Base-by-base conservation (phyloP, 2,888 invertebrate genomes). In the Disparrhopalites patrizii region DNA sequence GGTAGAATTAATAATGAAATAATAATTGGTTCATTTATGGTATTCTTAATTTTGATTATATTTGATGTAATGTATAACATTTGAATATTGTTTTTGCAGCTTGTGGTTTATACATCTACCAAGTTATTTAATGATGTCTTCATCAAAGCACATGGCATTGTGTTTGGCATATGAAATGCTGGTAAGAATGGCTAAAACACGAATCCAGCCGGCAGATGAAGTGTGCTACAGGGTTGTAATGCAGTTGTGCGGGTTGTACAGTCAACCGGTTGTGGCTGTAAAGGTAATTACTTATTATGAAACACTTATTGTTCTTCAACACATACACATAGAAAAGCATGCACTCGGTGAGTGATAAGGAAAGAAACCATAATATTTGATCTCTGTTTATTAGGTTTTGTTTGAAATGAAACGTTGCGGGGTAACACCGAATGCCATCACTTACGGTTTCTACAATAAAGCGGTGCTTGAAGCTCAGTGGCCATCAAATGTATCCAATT, bases 201-300 rank as follows among this genome's bases (percentile, higher is more conserved):
- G 88, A 76, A 85, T 96, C 69, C 83, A 83, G 70, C 88, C 90
- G 40, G 91, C 92, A 77, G 97, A 97, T 81, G 97, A 97, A 84
- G 92, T 98, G 58, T 98, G 98, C 81, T 99, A 97, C 80, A 86
- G 99, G 68, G 91, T 97, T 60, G 91, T 99, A 88, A 96, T 99
- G 93, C 96, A 98, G 80, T 83, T 99, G 27, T 99, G 98, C 81
- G 96, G 98, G 5, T 87, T 91, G 72, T 92, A 96, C 79, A 91
- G 92, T 65, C 85, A 93, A 77, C 98, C 99, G 0, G 89, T 94
- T 65, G 81, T 99, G 76, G 98, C 99, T 1, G 96, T 98, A 1
- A 93, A 94, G 77, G n/a, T n/a, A n/a, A n/a, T n/a, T n/a, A n/a
- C n/a, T n/a, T n/a, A n/a, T n/a, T n/a, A n/a, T n/a, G n/a, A n/a